Conservation (phyloP, 1,140 invertebrate genomes). For the Megalonaias nervosa region DNA sequence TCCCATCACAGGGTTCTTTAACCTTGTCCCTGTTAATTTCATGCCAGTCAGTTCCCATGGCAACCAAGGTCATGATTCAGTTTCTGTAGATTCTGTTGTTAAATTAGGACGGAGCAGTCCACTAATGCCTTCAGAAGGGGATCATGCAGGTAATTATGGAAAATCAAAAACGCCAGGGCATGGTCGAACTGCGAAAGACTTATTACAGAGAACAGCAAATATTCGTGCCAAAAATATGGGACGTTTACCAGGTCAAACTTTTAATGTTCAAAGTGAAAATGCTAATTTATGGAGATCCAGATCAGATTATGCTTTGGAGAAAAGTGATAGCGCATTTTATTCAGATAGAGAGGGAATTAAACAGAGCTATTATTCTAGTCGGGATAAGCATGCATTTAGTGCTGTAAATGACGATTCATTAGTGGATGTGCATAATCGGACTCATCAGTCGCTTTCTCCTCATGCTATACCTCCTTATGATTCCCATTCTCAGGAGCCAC, state of each 20-base stretch:
- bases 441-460: neutral
- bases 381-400: conserved; percentile 19
- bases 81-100: no score
- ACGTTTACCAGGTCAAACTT: conserved; percentile 22
- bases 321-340: conserved; percentile 16
- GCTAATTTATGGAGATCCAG: conserved; percentile 19
- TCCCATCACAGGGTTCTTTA: conserved; percentile 60
- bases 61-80: neutral
- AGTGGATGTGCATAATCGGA: conserved; percentile 5
- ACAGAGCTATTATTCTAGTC: conserved; percentile 31
- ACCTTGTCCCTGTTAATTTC: conserved; percentile 56
- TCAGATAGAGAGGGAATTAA: conserved; percentile 28
- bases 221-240: conserved; percentile 40
- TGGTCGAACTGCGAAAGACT: conserved; percentile 44
- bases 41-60: conserved; percentile 40
- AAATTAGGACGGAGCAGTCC: conserved; percentile 15
- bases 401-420: conserved; percentile 38
- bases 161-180: conserved; percentile 1
- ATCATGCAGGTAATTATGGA: conserved; percentile 21
- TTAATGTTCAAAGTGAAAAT: neutral
- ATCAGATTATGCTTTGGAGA: conserved; percentile 30
- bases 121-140: conserved; percentile 4
- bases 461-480: no score
- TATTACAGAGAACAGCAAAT: conserved; percentile 47
- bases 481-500: no score